Evolutionary conservation across 2,797 vertebrate genomes (phyloP).

Genomic region (Oreortyx pictus): DNA sequence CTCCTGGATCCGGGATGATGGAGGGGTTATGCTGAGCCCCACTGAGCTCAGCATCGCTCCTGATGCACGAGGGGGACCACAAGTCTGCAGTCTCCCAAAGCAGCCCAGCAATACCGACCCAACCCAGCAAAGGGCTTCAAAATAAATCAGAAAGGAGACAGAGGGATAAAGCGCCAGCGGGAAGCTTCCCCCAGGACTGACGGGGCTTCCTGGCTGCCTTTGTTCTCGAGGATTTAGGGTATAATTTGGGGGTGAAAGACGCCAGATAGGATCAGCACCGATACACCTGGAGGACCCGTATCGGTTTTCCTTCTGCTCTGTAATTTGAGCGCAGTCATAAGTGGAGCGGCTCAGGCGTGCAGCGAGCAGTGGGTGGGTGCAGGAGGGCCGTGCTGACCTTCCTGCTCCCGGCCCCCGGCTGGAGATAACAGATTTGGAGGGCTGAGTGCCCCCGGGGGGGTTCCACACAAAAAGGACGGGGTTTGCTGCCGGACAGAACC

Average conservation of each 20-base stretch:
- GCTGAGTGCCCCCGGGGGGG: not conserved
- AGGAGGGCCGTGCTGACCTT: conserved; percentile 51
- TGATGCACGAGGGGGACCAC: rapidly evolving
- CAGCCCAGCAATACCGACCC: not conserved
- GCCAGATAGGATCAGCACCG: conserved; percentile 58
- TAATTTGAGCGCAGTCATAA: conserved; percentile 42
- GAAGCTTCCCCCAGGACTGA: not conserved
- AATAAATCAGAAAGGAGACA: not conserved
- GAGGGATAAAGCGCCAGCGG: not conserved
- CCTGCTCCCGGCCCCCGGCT: conserved; percentile 33
- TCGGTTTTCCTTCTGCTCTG: conserved; percentile 19
- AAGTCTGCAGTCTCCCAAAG: not conserved
- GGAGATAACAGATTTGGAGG: conserved; percentile 64
- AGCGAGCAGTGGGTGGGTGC: conserved; percentile 2
- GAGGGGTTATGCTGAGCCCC: not conserved
- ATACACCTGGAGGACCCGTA: conserved; percentile 49
- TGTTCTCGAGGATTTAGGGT: conserved; percentile 41
- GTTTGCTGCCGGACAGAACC: not conserved
- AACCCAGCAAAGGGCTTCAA: not conserved
- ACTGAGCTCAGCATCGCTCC: not conserved
- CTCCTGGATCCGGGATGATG: not conserved
- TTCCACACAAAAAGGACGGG: conserved; percentile 13
- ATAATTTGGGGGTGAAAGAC: conserved; percentile 63
- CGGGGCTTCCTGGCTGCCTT: not conserved
- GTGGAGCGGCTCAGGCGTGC: conserved; percentile 16